Evolutionary conservation across 2,797 vertebrate genomes (phyloP), one percentile per base, ranked within the genome.

Genomic region (Carapus acus): DNA sequence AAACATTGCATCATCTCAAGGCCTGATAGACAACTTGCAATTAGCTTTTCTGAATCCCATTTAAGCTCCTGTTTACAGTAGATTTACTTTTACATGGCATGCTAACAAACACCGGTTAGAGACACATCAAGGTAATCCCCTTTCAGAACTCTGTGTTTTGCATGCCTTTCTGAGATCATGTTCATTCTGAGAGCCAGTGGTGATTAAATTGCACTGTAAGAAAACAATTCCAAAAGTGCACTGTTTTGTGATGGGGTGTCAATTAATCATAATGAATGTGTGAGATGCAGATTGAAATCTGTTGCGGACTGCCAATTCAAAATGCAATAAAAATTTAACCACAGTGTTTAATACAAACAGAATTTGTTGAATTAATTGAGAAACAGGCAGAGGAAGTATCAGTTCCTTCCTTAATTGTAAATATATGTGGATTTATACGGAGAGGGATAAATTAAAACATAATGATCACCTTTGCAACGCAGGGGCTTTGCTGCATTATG

Each of bases 31-130:
- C 62, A 33, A 43, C 56, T 47, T 31, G 24, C 45, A 77, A 78
- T 80, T 68, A 72, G 37, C 49, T 75, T 75, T 66, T 71, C 58
- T 58, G 71, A 65, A 69, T 71, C 50, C 55, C 31, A 53, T 69
- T 71, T 74, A 65, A 66, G 50, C 70, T 65, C 58, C 44, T 64
- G 56, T 80, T 77, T 71, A 78, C 63, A 54, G 31, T 43, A 39
- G 40, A n/a, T n/a, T n/a, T n/a, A n/a, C n/a, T n/a, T n/a, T n/a
- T n/a, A 70, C 60, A 51, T 43, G 51, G 72, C 52, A 63, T 69
- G 48, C 54, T 69, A 60, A 68, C 9, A 13, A 66, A 54, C 40
- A 20, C 58, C 31, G 33, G 27, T 49, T 73, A 70, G 38, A 65
- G 69, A 65, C 58, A 67, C 58, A 49, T 66, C 40, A 29, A 36